Percentiles rank a stretch among this genome's conserved stretches.
phyloP scores from a whole-genome alignment of 2,888 invertebrate genomes.

The Eledone cirrhosa region DNA sequence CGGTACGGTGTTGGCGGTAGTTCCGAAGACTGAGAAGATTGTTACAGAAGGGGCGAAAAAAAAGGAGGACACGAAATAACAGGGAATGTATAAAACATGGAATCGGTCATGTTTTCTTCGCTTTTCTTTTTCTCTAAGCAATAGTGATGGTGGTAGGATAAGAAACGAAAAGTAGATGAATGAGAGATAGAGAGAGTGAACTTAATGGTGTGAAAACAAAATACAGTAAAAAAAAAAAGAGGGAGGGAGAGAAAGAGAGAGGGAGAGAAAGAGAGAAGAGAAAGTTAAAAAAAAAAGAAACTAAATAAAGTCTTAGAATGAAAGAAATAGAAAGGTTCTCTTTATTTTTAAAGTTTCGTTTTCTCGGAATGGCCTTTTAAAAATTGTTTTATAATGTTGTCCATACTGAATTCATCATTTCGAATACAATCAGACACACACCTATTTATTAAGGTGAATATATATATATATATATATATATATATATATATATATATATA shows the following conservation, averaged over 20 bases:
- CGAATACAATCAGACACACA: neutral
- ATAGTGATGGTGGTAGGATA: neutral
- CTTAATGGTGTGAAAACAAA: too few relatives aligned
- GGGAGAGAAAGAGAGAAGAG: neutral
- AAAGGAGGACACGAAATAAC: too few relatives aligned
- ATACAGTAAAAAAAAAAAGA: neutral
- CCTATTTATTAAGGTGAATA: too few relatives aligned
- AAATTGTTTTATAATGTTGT: neutral
- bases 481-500: too few relatives aligned
- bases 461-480: too few relatives aligned
- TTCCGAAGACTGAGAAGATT: neutral
- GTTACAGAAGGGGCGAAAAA: too few relatives aligned
- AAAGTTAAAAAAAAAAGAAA: neutral
- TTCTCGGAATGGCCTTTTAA: neutral
- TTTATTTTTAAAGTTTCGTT: neutral
- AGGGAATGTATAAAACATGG: neutral
- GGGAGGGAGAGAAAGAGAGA: neutral
- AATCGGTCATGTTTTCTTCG: neutral
- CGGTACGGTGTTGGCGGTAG: neutral
- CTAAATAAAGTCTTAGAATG: neutral
- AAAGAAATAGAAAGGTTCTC: neutral
- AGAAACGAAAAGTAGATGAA: neutral
- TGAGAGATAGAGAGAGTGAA: neutral
- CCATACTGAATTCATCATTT: neutral
- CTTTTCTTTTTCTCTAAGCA: neutral